Evolutionary conservation across 1,140 invertebrate genomes (phyloP).

Genomic region (Eurytemora carolleeae): DNA sequence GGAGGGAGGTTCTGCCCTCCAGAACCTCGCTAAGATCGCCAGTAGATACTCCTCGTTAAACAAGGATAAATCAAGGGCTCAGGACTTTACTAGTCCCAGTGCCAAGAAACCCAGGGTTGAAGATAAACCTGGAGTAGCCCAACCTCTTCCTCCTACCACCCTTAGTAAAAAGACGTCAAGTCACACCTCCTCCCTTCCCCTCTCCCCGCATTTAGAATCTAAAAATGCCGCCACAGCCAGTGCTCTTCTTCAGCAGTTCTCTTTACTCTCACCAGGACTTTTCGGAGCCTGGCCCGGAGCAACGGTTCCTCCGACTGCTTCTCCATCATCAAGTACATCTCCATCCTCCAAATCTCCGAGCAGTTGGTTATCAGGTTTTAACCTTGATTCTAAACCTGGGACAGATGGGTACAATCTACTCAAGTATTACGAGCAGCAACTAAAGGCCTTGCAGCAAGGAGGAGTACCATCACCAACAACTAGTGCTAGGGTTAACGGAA

Average conservation of each 20-base stretch:
- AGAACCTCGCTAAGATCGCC: conserved; percentile 14
- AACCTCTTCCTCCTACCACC: neutral
- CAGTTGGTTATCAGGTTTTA: too few species aligned
- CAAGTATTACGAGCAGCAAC: neutral
- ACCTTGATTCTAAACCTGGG: neutral
- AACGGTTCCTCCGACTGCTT: too few species aligned
- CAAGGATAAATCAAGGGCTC: neutral
- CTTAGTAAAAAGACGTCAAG: too few species aligned
- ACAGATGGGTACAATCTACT: neutral
- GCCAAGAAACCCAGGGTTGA: neutral
- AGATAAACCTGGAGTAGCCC: neutral
- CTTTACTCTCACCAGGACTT: neutral
- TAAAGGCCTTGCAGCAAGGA: neutral
- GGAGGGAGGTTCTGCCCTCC: conserved; percentile 10
- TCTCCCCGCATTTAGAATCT: too few species aligned
- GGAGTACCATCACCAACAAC: too few species aligned
- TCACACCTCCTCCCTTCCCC: too few species aligned
- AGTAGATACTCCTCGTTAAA: neutral
- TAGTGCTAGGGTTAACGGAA: too few species aligned
- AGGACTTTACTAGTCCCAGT: neutral
- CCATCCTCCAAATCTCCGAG: too few species aligned
- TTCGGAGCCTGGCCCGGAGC: too few species aligned
- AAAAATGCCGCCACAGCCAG: too few species aligned
- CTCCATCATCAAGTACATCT: too few species aligned
- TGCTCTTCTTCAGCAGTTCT: neutral